Base-by-base conservation (phyloP, 2,797 vertebrate species). In the Podarcis siculus region DNA sequence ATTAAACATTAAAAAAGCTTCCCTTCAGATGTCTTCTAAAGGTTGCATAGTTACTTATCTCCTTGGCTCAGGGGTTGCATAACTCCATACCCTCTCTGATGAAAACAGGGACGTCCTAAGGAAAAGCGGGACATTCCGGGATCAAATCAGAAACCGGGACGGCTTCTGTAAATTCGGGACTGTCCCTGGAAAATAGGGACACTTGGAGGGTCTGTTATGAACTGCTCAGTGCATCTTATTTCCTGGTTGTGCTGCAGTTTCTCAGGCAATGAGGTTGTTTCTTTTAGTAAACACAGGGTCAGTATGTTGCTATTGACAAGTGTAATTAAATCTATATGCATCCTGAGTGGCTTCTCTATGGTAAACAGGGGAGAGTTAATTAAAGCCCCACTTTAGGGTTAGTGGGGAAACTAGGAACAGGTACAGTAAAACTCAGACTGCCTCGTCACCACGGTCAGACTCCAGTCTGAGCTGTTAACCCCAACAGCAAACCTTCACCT, bases 251-350 rank as follows among this genome's bases (percentile, higher is more conserved):
- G n/a, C 35, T 73, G 76, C 39, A 66, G 81, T 55, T 81, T 73
- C 58, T 32, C 69, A 81, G 71, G 71, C 39, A 39, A 85, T 42
- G 55, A 32, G 42, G 58, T n/a, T 30, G 55, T 80, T 80, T 39
- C 69, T 67, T 86, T 66, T 49, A 64, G 61, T 32, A n/a, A 55
- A 73, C 64, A 27, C 49, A 30, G 58, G 61, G 27, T 12, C 35
- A 58, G 75, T 67, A 89, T 37, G 32, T 80, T 66, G 79, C 79
- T 85, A 76, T 67, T 81, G 58, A 85, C 71, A 81, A 67, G 71
- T 39, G 35, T 49, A 39, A 67, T 89, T 81, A 85, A 64, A 85
- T 75, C 64, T 80, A 85, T 17, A 37, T 67, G 69, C 45, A 79
- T 58, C 69, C 75, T 19, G 25, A 84, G 42, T 76, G 32, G 71